Evolutionary conservation across 2,888 invertebrate genomes (phyloP).

Genomic region (Microplitis deprimator): DNA sequence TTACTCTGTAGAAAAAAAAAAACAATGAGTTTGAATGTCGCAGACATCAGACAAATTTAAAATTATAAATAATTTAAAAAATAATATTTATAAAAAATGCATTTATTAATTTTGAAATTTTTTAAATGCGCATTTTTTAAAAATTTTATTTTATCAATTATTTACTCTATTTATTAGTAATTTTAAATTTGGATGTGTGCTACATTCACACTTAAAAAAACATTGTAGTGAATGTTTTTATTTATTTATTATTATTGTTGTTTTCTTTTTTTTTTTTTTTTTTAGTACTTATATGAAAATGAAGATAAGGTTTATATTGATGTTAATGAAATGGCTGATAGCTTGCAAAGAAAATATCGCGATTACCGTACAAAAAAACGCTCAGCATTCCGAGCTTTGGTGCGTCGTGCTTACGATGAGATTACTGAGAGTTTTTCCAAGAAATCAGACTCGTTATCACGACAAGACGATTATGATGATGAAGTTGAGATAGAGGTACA

Average conservation of each 20-base stretch:
- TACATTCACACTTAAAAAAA: not conserved
- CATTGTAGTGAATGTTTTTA: slow-evolving; percentile 15
- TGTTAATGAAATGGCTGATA: slow-evolving; percentile 87
- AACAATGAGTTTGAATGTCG: too few relatives aligned
- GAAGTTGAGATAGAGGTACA: slow-evolving; percentile 68
- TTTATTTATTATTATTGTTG: not conserved
- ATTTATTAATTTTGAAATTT: too few relatives aligned
- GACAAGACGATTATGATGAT: slow-evolving; percentile 70
- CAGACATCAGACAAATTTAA: too few relatives aligned
- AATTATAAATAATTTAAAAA: too few relatives aligned
- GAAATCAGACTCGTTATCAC: slow-evolving; percentile 66
- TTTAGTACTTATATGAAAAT: slow-evolving; percentile 84
- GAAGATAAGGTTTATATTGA: slow-evolving; percentile 86
- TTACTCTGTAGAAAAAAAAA: not conserved
- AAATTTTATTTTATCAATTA: too few relatives aligned
- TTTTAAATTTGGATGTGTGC: too few relatives aligned
- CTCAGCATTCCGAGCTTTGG: slow-evolving; percentile 83
- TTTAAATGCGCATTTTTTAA: too few relatives aligned
- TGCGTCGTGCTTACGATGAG: slow-evolving; percentile 80
- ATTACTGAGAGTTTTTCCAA: slow-evolving; percentile 72
- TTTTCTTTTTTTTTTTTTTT: slow-evolving; percentile 47
- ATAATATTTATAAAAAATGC: too few relatives aligned
- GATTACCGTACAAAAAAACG: slow-evolving; percentile 88
- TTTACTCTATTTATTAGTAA: too few relatives aligned
- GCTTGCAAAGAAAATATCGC: slow-evolving; percentile 80